Evolutionary conservation across 2,888 invertebrate genomes (phyloP).

Genomic region (Ecdyonurus torrentis): DNA sequence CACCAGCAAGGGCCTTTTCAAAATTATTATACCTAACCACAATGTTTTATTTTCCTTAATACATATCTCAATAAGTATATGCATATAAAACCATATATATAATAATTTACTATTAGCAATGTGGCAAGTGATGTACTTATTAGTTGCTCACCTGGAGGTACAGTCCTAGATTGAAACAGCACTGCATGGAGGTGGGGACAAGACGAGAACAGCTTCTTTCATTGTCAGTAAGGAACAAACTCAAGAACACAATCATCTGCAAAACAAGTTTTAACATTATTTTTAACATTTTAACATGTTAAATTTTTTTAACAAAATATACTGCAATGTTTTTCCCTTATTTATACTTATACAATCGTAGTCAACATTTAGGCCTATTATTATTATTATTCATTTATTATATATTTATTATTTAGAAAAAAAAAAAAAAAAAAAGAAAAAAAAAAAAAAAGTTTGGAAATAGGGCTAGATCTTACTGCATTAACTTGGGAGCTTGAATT

Average conservation of each 20-base stretch:
- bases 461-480: slow-evolving; percentile 10
- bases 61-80: no score
- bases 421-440: neutral
- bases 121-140: neutral
- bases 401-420: neutral
- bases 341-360: no score
- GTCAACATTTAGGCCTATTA: no score
- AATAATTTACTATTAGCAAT: no score
- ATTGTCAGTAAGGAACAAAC: slow-evolving; percentile 12
- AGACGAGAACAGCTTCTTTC: slow-evolving; percentile 13
- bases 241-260: slow-evolving; percentile 15
- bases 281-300: no score
- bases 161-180: slow-evolving; percentile 13
- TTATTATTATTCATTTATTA: no score
- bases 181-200: slow-evolving; percentile 10
- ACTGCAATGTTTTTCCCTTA: no score
- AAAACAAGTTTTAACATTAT: slow-evolving; percentile 6
- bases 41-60: no score
- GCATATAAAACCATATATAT: no score
- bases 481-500: slow-evolving; percentile 12
- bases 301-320: no score
- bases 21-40: no score
- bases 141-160: slow-evolving; percentile 12
- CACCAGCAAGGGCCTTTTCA: no score
- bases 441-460: neutral